phyloP scores from a whole-genome alignment of 1,140 invertebrate genomes.

The Copidosoma floridanum region DNA sequence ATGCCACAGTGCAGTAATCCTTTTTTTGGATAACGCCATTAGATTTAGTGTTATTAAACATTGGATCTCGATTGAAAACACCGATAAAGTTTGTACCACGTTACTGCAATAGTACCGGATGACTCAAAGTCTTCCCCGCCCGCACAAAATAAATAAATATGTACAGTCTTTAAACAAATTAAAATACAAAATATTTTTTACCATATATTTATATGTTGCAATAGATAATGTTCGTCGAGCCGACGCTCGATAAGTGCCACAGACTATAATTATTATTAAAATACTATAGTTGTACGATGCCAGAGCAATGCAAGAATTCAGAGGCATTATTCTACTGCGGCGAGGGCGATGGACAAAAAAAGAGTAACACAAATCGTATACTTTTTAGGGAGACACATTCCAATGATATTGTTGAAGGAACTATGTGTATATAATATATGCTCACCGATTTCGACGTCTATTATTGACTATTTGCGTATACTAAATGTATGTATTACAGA shows the following conservation, averaged over 20 bases:
- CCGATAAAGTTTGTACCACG: conserved; percentile 1
- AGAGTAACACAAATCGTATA: conserved; percentile 42
- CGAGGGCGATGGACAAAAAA: conserved; percentile 21
- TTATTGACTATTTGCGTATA: too few relatives aligned
- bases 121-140: conserved; percentile 19
- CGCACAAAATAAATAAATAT: conserved; percentile 24
- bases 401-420: conserved; percentile 45
- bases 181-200: conserved; percentile 26
- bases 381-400: conserved; percentile 47
- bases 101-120: conserved; percentile 17
- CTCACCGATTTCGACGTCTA: conserved; percentile 41
- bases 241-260: conserved; percentile 16
- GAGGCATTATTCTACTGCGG: conserved; percentile 22
- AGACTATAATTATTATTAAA: too few relatives aligned
- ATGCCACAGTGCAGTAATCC: too few relatives aligned
- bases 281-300: too few relatives aligned
- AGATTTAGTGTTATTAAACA: too few relatives aligned
- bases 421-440: conserved; percentile 34
- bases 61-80: conserved; percentile 12
- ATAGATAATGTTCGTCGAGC: conserved; percentile 13
- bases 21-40: too few relatives aligned
- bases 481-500: too few relatives aligned
- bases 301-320: conserved; percentile 25
- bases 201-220: conserved; percentile 24
- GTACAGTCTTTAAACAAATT: conserved; percentile 16